Conservation (phyloP, 2,888 invertebrate species). For the Caenorhabditis uteleia region DNA sequence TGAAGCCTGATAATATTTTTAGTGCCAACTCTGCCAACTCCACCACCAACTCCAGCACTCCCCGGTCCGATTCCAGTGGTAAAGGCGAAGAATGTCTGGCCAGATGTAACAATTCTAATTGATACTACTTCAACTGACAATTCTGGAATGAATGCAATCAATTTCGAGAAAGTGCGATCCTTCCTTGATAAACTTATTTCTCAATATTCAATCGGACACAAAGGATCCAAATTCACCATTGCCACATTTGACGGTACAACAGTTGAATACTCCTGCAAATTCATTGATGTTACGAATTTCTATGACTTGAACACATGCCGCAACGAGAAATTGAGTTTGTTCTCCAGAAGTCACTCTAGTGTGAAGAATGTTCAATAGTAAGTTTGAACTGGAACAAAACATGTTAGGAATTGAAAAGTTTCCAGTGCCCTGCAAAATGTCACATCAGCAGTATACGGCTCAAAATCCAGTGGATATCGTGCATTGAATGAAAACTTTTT, state of each 20-base stretch:
- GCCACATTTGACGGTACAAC: slow-evolving; percentile 39
- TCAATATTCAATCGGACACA: slow-evolving; percentile 36
- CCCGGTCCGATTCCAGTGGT: slow-evolving; percentile 41
- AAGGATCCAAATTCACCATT: slow-evolving; percentile 30
- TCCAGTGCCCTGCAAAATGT: slow-evolving; percentile 9
- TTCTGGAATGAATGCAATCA: slow-evolving; percentile 11
- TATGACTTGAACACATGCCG: slow-evolving; percentile 37
- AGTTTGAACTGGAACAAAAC: background rate
- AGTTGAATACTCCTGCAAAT: slow-evolving; percentile 30
- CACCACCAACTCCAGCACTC: slow-evolving; percentile 17
- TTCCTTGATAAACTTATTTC: slow-evolving; percentile 33
- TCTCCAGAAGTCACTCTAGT: slow-evolving; percentile 9
- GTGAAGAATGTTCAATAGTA: slow-evolving; percentile 9
- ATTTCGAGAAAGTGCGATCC: slow-evolving; percentile 23
- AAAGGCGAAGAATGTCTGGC: slow-evolving; percentile 41
- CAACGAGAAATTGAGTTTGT: slow-evolving; percentile 19
- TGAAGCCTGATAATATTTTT: slow-evolving; percentile 2
- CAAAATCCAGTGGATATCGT: slow-evolving; percentile 24
- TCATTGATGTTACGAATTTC: slow-evolving; percentile 35
- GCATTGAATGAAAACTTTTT: slow-evolving; percentile 42
- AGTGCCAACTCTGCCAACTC: slow-evolving; percentile 24
- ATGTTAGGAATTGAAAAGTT: background rate
- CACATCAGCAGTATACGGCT: slow-evolving; percentile 13
- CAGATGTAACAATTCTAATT: slow-evolving; percentile 43
- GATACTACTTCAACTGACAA: slow-evolving; percentile 21